Conservation (phyloP, 2,797 vertebrate species). For the Astyanax mexicanus region DNA sequence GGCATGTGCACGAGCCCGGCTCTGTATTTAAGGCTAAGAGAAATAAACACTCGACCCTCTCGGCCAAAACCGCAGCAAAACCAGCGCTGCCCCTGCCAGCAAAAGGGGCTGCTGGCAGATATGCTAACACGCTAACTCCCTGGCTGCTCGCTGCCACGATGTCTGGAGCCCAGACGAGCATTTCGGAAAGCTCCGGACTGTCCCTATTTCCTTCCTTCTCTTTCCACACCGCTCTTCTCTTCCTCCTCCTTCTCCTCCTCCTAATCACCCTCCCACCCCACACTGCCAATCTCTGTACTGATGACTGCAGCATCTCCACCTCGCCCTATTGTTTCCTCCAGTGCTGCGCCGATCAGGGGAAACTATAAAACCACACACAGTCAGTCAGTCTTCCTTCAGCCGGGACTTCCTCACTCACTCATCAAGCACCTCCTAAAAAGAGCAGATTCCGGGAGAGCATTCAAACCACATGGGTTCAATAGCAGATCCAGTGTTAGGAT, state of each 20-base stretch:
- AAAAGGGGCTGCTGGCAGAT: conserved; percentile 35
- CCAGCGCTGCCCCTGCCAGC: conserved; percentile 21
- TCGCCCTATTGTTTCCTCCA: conserved; percentile 22
- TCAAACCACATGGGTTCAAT: background rate
- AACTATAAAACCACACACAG: conserved; percentile 54
- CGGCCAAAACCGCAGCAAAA: conserved; percentile 49
- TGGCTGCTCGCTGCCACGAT: background rate
- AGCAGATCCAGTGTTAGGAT: background rate
- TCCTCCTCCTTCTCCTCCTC: background rate
- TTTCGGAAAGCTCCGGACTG: background rate
- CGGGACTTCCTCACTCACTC: conserved; percentile 39
- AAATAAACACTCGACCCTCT: conserved; percentile 36
- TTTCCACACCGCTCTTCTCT: conserved; percentile 12
- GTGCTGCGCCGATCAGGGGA: conserved; percentile 38
- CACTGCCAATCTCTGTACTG: background rate
- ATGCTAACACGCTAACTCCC: background rate
- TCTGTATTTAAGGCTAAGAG: conserved; percentile 50
- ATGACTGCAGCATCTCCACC: background rate
- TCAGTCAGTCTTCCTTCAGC: conserved; percentile 50
- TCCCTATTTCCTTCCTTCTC: conserved; percentile 11
- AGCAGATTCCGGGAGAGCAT: background rate
- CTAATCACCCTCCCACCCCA: no score
- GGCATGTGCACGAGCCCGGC: conserved; percentile 33
- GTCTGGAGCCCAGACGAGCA: background rate
- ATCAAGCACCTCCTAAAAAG: conserved; percentile 13